Evolutionary conservation across 1,140 invertebrate species (phyloP), one percentile per base, ranked within the genome.

Genomic region (Eubasilissa regina): DNA sequence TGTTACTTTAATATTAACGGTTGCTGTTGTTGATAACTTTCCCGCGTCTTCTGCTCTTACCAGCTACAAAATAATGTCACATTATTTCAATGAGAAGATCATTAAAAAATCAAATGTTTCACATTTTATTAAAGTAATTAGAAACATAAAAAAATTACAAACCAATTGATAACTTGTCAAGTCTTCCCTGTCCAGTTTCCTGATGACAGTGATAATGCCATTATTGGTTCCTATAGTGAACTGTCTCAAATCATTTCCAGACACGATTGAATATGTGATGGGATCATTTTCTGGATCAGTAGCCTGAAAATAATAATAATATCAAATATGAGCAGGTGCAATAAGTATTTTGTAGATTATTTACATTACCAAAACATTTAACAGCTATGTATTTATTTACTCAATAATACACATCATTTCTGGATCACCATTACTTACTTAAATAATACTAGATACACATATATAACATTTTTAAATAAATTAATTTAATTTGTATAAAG

Each of bases 261-360:
- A 95, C 44, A 94, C 89, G 66, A 97, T 96, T 0, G 94, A 93
- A 86, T 97, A 98, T 0, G 92, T 92, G 0, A 97, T 94, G 0
- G 93, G 93, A 87, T 97, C 96, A 84, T 95, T 95, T 89, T 97
- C 96, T 19, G 96, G 96, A 90, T 97, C 96, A 81, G 93, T 89
- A 1, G 96, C 95, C 93, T 96, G 87, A 0, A 92, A 85, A 25
- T n/a, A n/a, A n/a, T n/a, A 7, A n/a, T 44, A 45, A 70, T 10
- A 60, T 51, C 48, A 51, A 51, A 51, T 13, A 51, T 13, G n/a
- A n/a, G n/a, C n/a, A n/a, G n/a, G n/a, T n/a, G n/a, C n/a, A n/a
- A n/a, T n/a, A n/a, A n/a, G n/a, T n/a, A n/a, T n/a, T n/a, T n/a
- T n/a, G n/a, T n/a, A n/a, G n/a, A n/a, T n/a, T n/a, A n/a, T n/a